A percentile compares a stretch with the other conserved stretches of the same genome.
phyloP scores from a whole-genome alignment of 2,888 invertebrate species.

The Zelleria hepariella region DNA sequence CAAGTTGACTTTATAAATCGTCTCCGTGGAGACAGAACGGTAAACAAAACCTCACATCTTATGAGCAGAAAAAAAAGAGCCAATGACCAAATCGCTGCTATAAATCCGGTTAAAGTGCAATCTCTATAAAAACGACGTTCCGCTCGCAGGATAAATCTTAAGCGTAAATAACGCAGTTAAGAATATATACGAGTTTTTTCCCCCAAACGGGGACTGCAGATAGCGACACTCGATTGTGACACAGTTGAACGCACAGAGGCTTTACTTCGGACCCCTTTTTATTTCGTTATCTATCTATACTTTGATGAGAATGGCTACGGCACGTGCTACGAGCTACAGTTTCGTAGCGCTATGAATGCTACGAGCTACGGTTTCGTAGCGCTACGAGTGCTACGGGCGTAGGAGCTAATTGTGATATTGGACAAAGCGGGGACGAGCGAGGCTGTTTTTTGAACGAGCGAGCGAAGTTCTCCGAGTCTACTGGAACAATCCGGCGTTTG shows the following conservation, averaged over 20 bases:
- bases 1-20: background rate
- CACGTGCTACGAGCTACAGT: no score
- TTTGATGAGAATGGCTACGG: no score
- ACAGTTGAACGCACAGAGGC: background rate
- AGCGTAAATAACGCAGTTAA: constrained; percentile 51
- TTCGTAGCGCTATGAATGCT: no score
- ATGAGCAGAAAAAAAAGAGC: background rate
- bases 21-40: background rate
- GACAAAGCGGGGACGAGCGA: no score
- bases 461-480: no score
- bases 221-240: no score
- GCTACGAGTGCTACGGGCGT: no score
- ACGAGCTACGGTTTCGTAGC: no score
- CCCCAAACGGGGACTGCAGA: background rate
- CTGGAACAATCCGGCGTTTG: no score
- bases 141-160: constrained; percentile 43
- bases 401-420: no score
- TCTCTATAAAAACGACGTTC: constrained; percentile 25
- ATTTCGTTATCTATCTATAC: no score
- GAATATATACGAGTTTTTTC: constrained; percentile 29
- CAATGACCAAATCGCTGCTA: constrained; percentile 11
- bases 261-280: background rate
- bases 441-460: no score
- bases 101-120: constrained; percentile 21
- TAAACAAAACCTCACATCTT: background rate